Evolutionary conservation across 2,888 invertebrate genomes (phyloP).

Genomic region (Stenchaetothrips biformis): DNA sequence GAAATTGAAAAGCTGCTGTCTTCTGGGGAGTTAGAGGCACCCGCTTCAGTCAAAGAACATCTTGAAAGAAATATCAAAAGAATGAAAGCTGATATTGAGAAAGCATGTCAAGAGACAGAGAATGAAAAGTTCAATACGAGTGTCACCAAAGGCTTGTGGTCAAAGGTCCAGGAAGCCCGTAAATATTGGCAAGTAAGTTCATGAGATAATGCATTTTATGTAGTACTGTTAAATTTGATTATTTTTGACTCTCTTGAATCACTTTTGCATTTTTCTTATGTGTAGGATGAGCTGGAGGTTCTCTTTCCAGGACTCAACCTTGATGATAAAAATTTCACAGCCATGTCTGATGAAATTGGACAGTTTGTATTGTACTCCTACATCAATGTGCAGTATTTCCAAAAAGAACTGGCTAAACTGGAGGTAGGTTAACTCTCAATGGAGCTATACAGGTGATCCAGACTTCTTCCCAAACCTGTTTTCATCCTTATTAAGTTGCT

Average conservation of each 20-base stretch:
- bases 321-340: constrained; percentile 57
- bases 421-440: constrained; percentile 49
- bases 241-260: constrained; percentile 25
- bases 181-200: constrained; percentile 46
- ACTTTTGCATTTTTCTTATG: constrained; percentile 43
- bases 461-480: constrained; percentile 23
- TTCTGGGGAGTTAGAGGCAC: constrained; percentile 45
- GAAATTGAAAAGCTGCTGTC: constrained; percentile 48
- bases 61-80: constrained; percentile 44
- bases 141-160: constrained; percentile 76
- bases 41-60: constrained; percentile 44
- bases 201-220: not conserved
- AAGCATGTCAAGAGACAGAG: constrained; percentile 56
- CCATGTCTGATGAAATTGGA: constrained; percentile 65
- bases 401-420: constrained; percentile 68
- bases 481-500: not conserved
- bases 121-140: constrained; percentile 54
- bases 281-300: constrained; percentile 59
- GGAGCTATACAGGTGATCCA: constrained; percentile 6
- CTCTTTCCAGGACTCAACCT: constrained; percentile 69
- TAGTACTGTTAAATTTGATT: not conserved
- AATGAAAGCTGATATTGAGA: constrained; percentile 55
- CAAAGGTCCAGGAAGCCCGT: constrained; percentile 58
- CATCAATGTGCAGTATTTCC: constrained; percentile 67
- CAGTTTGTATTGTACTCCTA: constrained; percentile 74